These are phyloP conservation scores for Triplophysa yarkandensis DNA, from an alignment of 2,797 vertebrate species.

Conservation along the genomic window DNA sequence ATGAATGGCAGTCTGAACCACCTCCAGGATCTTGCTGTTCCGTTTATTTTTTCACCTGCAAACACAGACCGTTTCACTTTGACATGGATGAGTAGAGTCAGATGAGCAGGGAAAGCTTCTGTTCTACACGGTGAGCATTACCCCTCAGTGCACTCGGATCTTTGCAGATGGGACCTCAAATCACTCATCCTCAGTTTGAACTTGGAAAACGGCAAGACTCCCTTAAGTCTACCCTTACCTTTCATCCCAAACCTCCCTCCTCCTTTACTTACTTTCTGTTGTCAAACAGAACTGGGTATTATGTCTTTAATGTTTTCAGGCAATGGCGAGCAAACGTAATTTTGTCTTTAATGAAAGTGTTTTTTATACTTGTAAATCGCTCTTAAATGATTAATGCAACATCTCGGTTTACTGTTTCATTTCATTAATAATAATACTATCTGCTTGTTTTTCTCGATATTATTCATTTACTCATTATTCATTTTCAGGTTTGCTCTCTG, in stretches of 20 bases:
- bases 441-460: neutral
- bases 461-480: neutral
- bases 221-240: slow-evolving; percentile 50
- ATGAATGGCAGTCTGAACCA: slow-evolving; percentile 32
- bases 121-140: slow-evolving; percentile 58
- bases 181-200: slow-evolving; percentile 52
- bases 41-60: slow-evolving; percentile 33
- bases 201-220: slow-evolving; percentile 49
- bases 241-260: slow-evolving; percentile 39
- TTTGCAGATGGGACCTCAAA: slow-evolving; percentile 51
- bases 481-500: slow-evolving; percentile 9
- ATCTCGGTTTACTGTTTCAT: neutral
- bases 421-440: slow-evolving; percentile 11
- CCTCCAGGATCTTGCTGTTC: slow-evolving; percentile 35
- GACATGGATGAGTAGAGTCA: slow-evolving; percentile 52
- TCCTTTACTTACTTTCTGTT: slow-evolving; percentile 12
- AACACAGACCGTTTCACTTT: slow-evolving; percentile 51
- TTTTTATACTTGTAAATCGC: neutral
- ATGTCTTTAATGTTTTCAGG: slow-evolving; percentile 20
- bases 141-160: slow-evolving; percentile 42
- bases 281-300: slow-evolving; percentile 31
- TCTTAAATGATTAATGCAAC: slow-evolving; percentile 5
- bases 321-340: slow-evolving; percentile 6
- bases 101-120: slow-evolving; percentile 46
- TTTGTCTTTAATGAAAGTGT: slow-evolving; percentile 12